Evolutionary conservation across 2,113 vertebrate species (phyloP).

Genomic region (Platichthys flesus): DNA sequence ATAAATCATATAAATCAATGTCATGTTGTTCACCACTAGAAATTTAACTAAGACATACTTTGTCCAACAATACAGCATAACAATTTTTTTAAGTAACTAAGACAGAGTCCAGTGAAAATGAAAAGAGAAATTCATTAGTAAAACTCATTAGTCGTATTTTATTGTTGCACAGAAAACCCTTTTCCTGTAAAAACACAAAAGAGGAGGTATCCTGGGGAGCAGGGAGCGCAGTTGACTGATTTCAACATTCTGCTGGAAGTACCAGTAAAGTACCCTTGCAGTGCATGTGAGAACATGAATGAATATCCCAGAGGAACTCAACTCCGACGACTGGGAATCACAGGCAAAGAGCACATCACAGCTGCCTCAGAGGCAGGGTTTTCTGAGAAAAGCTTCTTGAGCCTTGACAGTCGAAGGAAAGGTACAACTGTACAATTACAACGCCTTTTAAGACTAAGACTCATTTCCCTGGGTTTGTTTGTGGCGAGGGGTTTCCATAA

Average conservation of each 20-base stretch:
- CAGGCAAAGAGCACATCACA: slow-evolving; percentile 40
- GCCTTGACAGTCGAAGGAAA: slow-evolving; percentile 29
- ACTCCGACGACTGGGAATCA: slow-evolving; percentile 28
- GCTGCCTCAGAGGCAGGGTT: slow-evolving; percentile 30
- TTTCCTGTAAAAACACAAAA: background rate
- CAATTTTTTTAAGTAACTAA: no score
- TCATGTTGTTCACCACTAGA: no score
- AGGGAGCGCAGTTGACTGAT: slow-evolving; percentile 12
- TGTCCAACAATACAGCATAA: no score
- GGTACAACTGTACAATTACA: slow-evolving; percentile 23
- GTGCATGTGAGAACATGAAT: slow-evolving; percentile 13
- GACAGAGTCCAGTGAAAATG: no score
- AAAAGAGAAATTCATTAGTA: no score
- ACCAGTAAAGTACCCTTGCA: background rate
- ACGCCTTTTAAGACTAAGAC: slow-evolving; percentile 7
- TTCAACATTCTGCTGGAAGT: slow-evolving; percentile 13
- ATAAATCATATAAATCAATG: no score
- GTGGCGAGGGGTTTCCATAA: slow-evolving; percentile 19
- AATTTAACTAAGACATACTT: no score
- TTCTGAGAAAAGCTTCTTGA: slow-evolving; percentile 29
- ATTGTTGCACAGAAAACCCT: no score
- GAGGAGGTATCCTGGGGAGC: background rate
- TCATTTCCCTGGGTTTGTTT: slow-evolving; percentile 21
- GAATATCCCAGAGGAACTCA: slow-evolving; percentile 7
- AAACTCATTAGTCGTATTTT: no score